Conservation (phyloP, 2,797 vertebrate species). For the Otus scops region DNA sequence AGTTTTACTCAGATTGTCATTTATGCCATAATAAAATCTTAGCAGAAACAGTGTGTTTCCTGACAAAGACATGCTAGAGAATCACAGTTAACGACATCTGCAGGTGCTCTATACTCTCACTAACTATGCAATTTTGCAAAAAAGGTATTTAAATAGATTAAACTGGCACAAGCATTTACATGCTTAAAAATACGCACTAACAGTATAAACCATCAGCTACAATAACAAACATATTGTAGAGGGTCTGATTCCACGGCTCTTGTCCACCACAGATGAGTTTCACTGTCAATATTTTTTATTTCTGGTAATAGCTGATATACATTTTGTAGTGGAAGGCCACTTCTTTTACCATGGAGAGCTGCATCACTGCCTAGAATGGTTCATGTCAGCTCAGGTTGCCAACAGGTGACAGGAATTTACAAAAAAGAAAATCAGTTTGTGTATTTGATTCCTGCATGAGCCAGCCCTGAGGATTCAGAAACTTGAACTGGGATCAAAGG, state of each 20-base stretch:
- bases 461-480: not conserved
- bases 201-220: not conserved
- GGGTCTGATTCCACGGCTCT: not conserved
- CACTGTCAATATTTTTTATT: not conserved
- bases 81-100: not conserved
- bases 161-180: not conserved
- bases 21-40: not conserved
- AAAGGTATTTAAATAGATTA: not conserved
- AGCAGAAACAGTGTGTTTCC: not conserved
- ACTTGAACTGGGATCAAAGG: not conserved
- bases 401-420: not conserved
- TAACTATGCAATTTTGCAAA: not conserved
- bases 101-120: not conserved
- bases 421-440: not conserved
- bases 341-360: not conserved
- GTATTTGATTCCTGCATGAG: not conserved
- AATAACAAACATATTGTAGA: not conserved
- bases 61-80: not conserved
- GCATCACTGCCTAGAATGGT: not conserved
- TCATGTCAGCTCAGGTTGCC: not conserved
- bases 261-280: not conserved
- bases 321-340: not conserved
- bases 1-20: not conserved
- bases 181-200: not conserved
- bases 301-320: not conserved